Evolutionary conservation across 2,797 vertebrate species (phyloP).

Genomic region (Hylomyscus alleni): DNA sequence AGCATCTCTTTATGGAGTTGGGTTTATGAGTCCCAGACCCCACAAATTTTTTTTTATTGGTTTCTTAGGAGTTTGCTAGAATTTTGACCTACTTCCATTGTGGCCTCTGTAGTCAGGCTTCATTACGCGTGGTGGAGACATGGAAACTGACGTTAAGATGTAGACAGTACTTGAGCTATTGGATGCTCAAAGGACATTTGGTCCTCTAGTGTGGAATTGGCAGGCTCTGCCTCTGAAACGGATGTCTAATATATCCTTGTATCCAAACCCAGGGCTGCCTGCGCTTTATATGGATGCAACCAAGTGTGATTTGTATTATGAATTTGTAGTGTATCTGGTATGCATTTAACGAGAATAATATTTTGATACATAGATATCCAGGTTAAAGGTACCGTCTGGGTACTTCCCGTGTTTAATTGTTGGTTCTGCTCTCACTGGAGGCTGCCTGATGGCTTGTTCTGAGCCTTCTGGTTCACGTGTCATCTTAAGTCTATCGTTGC

Average conservation of each 20-base stretch:
- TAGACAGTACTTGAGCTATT: not conserved
- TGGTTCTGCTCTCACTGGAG: not conserved
- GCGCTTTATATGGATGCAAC: not conserved
- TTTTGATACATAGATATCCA: not conserved
- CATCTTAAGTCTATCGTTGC: not conserved
- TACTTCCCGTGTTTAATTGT: not conserved
- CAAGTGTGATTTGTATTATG: not conserved
- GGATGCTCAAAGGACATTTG: not conserved
- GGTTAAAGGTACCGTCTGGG: not conserved
- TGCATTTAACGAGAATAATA: not conserved
- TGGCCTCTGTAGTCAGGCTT: not conserved
- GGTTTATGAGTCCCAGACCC: not conserved
- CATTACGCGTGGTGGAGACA: not conserved
- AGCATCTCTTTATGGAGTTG: constrained; percentile 23
- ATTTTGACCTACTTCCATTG: not conserved
- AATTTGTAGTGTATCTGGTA: not conserved
- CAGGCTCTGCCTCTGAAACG: not conserved
- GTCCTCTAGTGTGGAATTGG: not conserved
- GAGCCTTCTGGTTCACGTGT: not conserved
- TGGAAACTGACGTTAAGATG: constrained; percentile 28
- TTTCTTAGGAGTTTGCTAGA: not conserved
- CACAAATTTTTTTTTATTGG: not conserved
- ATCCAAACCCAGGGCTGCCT: not conserved
- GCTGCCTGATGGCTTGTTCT: not conserved
- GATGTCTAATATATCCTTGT: not conserved